A percentile compares a stretch with the other conserved stretches of the same genome.
phyloP scores from a whole-genome alignment of 2,888 invertebrate species.

The Alsophila aescularia region DNA sequence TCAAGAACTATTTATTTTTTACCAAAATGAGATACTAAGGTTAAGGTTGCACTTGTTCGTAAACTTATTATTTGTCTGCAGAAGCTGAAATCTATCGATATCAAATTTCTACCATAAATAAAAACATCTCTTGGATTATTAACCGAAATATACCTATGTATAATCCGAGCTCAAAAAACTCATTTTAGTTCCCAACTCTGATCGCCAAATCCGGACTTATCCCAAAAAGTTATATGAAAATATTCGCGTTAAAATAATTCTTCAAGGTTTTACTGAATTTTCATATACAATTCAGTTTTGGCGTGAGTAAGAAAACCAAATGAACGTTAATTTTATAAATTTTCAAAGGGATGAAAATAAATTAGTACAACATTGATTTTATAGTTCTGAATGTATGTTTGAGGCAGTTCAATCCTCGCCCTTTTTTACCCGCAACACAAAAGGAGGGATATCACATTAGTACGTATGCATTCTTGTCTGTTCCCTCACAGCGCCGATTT shows the following conservation, averaged over 20 bases:
- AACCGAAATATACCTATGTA: slow-evolving; percentile 33
- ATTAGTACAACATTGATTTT: background rate
- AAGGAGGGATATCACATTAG: too few species aligned
- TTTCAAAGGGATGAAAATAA: slow-evolving; percentile 7
- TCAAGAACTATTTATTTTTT: too few species aligned
- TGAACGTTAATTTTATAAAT: slow-evolving; percentile 14
- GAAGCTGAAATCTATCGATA: too few species aligned
- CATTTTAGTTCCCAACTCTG: slow-evolving; percentile 29
- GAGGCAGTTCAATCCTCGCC: background rate
- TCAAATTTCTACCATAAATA: background rate
- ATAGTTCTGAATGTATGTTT: too few species aligned
- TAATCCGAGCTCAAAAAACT: slow-evolving; percentile 24
- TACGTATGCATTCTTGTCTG: too few species aligned
- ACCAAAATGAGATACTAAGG: too few species aligned
- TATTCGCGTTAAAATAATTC: slow-evolving; percentile 27
- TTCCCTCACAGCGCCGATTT: too few species aligned
- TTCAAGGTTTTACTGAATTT: slow-evolving; percentile 13
- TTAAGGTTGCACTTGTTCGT: too few species aligned
- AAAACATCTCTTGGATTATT: slow-evolving; percentile 35
- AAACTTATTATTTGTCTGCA: too few species aligned
- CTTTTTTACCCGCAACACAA: too few species aligned
- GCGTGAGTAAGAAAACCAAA: slow-evolving; percentile 17
- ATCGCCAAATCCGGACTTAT: slow-evolving; percentile 33
- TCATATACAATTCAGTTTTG: slow-evolving; percentile 20
- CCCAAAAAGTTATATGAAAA: slow-evolving; percentile 28